These are phyloP conservation scores for Crax fasciolata DNA, from an alignment of 2,797 vertebrate species.

Conservation along the genomic window DNA sequence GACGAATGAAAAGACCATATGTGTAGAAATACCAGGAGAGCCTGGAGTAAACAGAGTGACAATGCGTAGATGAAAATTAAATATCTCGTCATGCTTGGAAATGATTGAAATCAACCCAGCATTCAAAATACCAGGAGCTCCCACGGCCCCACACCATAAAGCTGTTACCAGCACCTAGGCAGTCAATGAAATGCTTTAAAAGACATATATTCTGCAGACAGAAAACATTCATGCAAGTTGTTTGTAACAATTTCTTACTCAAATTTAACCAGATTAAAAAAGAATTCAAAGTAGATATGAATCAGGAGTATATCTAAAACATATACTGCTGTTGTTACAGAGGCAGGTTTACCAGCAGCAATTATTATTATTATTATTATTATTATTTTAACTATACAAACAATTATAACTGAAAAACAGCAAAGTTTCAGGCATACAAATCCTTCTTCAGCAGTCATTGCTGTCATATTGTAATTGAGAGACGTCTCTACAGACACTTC, in stretches of 20 bases:
- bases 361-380: background rate
- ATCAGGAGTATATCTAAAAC: background rate
- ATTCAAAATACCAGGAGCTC: constrained; percentile 30
- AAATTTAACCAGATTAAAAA: background rate
- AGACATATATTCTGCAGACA: background rate
- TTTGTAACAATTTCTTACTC: background rate
- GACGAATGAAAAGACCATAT: constrained; percentile 17
- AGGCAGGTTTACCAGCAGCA: background rate
- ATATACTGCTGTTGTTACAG: background rate
- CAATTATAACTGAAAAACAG: background rate
- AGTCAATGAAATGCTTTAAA: background rate
- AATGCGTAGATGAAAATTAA: constrained; percentile 8
- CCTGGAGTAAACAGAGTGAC: background rate
- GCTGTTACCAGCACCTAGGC: background rate
- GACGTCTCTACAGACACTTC: background rate
- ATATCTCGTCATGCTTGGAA: background rate
- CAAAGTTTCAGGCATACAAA: background rate
- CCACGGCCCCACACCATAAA: background rate
- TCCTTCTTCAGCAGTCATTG: background rate
- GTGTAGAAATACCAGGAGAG: constrained; percentile 26
- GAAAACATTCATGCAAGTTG: background rate
- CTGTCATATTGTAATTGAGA: background rate
- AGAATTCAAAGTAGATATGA: background rate
- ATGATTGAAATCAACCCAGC: constrained; percentile 17
- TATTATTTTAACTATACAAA: background rate